Base-by-base conservation (phyloP, 2,797 vertebrate species). In the Tiaroga cobitis region DNA sequence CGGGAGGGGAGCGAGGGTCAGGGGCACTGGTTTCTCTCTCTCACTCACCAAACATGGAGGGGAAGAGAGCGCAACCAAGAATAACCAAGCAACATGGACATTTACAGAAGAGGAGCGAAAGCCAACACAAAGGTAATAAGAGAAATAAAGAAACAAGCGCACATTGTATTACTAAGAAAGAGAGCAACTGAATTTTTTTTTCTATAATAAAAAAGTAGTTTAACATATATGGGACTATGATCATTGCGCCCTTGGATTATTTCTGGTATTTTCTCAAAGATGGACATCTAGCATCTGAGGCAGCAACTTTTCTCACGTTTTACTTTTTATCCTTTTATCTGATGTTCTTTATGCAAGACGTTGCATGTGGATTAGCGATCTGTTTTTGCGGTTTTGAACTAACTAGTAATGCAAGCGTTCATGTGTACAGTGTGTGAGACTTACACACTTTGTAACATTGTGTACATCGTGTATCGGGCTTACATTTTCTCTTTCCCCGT, bases 171-270 rank as follows among this genome's bases (percentile, higher is more conserved):
- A 94, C 92, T 91, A 91, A 93, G 88, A 87, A 88, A 89, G 86
- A 94, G 88, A 93, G 93, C 92, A 93, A 93, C 90, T 91, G 91
- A 94, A 90, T 91, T 90, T 79, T 32, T 94, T 87, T 86, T 86
- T 83, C 83, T 80, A 85, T 92, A 92, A 83, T 92, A 93, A 94
- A 94, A 92, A 86, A 91, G 89, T 94, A 93, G 91, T 92, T 93
- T 91, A 94, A 94, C 93, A 92, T 92, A 80, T 93, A 92, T 92
- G 91, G 88, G 93, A 93, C 90, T 93, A 82, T 88, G 91, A 92
- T 90, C 80, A 92, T 94, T 94, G 90, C 46, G 92, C 91, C 94
- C 94, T 93, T 94, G 95, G 95, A 95, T 93, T 93, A 88, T 92
- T 87, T 91, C 89, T 93, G 90, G 91, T 92, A 88, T 94, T 90